Base-by-base conservation (phyloP, 2,888 invertebrate genomes). In the Tholera decimalis region DNA sequence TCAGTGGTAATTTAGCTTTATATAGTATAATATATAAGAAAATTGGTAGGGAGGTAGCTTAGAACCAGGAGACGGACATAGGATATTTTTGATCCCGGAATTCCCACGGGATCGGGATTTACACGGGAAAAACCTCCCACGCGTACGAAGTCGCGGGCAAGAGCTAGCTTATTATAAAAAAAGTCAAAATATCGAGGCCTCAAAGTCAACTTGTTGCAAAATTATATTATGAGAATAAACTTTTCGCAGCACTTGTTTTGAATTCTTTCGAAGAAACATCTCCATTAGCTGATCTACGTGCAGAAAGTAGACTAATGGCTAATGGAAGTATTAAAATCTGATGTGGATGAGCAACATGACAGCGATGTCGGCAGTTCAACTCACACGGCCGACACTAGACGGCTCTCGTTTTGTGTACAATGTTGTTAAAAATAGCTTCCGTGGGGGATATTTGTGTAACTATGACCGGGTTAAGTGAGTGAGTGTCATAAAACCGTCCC, bases 401-500 rank as follows among this genome's bases (percentile, higher is more conserved):
- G 87, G 85, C 85, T 85, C 89, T 89, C 84, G 80, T 90, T 90
- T 88, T 88, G 85, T 87, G 85, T 90, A 89, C 88, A 90, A 90
- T 90, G 87, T 84, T 83, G 87, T 88, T 91, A 92, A 88, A 94
- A 92, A 94, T 95, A 95, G 89, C 86, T 59, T 83, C 82, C 82
- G 89, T 90, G 91, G 88, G 90, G 90, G 92, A 93, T 94, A 95
- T 95, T 94, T 93, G 88, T 91, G 91, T 89, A 86, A 91, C 94
- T 93, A 92, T 92, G 88, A 95, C 95, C 95, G 88, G 94, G 95
- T 94, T 94, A 93, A 90, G 88, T 89, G 89, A 87, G 84, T 78
- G 85, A 85, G 82, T 86, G 85, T 89, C 88, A 91, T 87, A 89
- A 92, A 91, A 86, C 83, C 83, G 82, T 82, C 82, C 75, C 81